Evolutionary conservation across 2,888 invertebrate species (phyloP), one percentile per base, ranked within the genome.

Genomic region (Octonoba sinensis): DNA sequence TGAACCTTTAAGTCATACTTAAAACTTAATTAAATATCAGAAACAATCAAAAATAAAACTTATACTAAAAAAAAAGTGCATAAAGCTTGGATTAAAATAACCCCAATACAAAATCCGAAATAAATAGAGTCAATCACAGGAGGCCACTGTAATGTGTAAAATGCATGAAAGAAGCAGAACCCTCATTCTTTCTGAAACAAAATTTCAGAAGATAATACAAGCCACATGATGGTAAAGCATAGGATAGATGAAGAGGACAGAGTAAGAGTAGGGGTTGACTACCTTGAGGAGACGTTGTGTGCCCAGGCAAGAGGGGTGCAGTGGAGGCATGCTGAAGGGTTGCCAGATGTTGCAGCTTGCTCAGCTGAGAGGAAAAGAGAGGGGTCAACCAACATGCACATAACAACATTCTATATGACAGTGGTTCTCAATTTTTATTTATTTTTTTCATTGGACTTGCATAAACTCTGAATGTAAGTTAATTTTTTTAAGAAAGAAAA

Each of bases 301-400:
- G 86, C 75, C 84, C 84, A 69, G 86, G 86, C 83, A 86, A 81
- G 66, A 86, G 86, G 70, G 86, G 87, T 56, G 86, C 87, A 84
- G 72, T 86, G 87, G 79, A 81, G 65, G 86, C 87, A 84, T 86
- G 87, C 83, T 88, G 88, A 64, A 88, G 86, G 74, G 88, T 81
- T 62, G 79, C 87, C 83, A 88, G 86, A 84, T 88, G 86, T 75
- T 86, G 86, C 82, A 86, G 84, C 85, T 86, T 86, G 81, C 86
- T 86, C 83, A 86, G 86, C 86, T 86, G 85, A 54, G 22, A 67
- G 69, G 76, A 62, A 73, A 60, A 72, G 66, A 65, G 60, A 71
- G 76, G 67, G 64, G 70, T 64, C 74, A 75, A 65, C 65, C 65
- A 65, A 59, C 79, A 81, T 60, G 73, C 71, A 78, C 65, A 67